These are phyloP conservation scores for Sebastolobus alascanus DNA, from an alignment of 2,797 vertebrate species.

Conservation along the genomic window DNA sequence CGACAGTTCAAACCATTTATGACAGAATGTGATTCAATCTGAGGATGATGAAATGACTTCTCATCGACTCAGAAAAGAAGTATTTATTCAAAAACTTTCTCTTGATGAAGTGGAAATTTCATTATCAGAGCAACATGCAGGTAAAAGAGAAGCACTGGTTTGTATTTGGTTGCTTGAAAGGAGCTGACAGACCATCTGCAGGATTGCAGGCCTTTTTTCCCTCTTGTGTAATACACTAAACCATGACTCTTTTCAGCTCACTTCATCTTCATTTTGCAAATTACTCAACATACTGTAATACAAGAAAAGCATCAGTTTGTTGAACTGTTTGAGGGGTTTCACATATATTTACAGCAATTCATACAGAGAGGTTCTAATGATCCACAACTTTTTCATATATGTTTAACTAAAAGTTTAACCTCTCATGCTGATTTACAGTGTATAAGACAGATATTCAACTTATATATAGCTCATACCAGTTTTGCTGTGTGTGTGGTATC, in stretches of 20 bases:
- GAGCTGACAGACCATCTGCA: slow-evolving; percentile 48
- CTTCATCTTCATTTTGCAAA: not conserved
- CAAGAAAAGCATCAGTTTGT: not conserved
- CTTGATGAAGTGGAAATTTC: slow-evolving; percentile 30
- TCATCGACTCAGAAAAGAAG: slow-evolving; percentile 24
- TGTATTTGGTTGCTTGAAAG: slow-evolving; percentile 17
- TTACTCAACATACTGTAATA: not conserved
- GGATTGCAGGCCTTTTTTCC: slow-evolving; percentile 6
- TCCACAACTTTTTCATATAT: not conserved
- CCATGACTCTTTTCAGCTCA: not conserved
- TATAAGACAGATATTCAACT: not conserved
- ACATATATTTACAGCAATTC: not conserved
- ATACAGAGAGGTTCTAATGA: not conserved
- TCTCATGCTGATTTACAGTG: not conserved
- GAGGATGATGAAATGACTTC: slow-evolving; percentile 47
- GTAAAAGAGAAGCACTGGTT: slow-evolving; percentile 26
- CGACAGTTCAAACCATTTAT: slow-evolving; percentile 32
- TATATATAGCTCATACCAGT: not conserved
- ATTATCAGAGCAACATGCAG: slow-evolving; percentile 30
- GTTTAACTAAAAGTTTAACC: not conserved
- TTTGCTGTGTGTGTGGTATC: not conserved
- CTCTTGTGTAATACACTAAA: slow-evolving; percentile 7
- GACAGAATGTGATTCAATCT: slow-evolving; percentile 43
- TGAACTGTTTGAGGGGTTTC: not conserved
- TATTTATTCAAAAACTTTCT: slow-evolving; percentile 42